Base-by-base conservation (phyloP, 2,797 vertebrate species). In the Chrysocyon brachyurus region DNA sequence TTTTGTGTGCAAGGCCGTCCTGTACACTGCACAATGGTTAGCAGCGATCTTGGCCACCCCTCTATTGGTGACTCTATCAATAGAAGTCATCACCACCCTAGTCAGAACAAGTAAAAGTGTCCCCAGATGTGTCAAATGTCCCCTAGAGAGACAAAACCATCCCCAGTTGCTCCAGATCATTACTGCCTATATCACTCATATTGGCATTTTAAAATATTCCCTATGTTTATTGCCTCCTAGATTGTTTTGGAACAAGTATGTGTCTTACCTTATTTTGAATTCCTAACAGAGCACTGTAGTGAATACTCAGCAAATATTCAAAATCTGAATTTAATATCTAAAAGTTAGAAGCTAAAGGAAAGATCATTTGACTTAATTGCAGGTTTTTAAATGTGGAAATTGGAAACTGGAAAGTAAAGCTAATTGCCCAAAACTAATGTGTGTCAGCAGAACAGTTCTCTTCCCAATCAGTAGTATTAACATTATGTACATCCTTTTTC, bases 381-480 rank as follows among this genome's bases (percentile, higher is more conserved):
- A 68, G 16, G 54, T 83, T 68, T 75, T 79, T 33, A 70, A 94
- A 73, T 33, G 31, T 83, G 17, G 56, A 90, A 92, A 92, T n/a
- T 75, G 26, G 90, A 70, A 94, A 86, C 12, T 16, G 33, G n/a
- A 63, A 92, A 94, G 19, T 84, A 90, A 78, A 93, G 3, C 36
- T 57, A 52, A 64, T 66, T 91, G 4, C 28, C 54, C n/a, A 87
- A 57, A 70, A 87, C 12, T 2, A 89, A 54, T n/a, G 4, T 56
- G 10, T 46, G 22, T 36, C 54, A 3, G 8, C 64, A 61, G 12
- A 61, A 36, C 1, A 59, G 6, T 19, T 72, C 22, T 89, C 24
- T 84, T 78, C 49, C 19, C 22, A 9, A 9, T 82, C 86, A 77
- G 9, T 49, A 22, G 6, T 66, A 33, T 87, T 66, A 90, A 87